Base-by-base conservation (phyloP, 2,113 vertebrate species). In the Catharus minimus region DNA sequence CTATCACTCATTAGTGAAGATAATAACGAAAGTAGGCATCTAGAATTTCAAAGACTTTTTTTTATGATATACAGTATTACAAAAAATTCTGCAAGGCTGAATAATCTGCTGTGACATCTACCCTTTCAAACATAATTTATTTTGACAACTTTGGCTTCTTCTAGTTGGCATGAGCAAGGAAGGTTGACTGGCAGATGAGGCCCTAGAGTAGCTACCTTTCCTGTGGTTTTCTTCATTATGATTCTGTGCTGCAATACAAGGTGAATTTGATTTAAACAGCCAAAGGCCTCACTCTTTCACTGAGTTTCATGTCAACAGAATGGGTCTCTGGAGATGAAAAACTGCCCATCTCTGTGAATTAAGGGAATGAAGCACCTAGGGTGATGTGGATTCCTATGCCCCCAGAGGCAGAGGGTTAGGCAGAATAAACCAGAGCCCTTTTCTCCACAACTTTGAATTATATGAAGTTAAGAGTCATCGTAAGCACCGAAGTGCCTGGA, bases 361-460 rank as follows among this genome's bases (percentile, higher is more conserved):
- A 46, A 61, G 55, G 22, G n/a, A 78, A 50, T 0, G 1, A 62
- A 65, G 44, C 13, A 55, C 0, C 0, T 5, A 9, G 27, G 38
- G 23, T 18, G 6, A 64, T 0, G 0, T 8, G 23, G 21, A 49
- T 26, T 64, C 49, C 53, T n/a, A 1, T 3, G 0, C 57, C 15
- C 33, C 49, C 26, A 26, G 38, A 33, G 66, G 14, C 33, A 53
- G 18, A 72, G 49, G 30, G 17, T 23, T 27, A 23, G 15, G 12
- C 32, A 32, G 44, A 76, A 69, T 32, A 65, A 53, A 53, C 13
- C 32, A 53, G 32, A 26, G 21, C 4, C 19, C 20, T 73, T 39
- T 52, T 28, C 66, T 77, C 50, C 50, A 68, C 49, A 44, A 3
- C 62, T 82, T 36, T 21, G 19, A 75, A 62, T 23, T 8, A 39